Evolutionary conservation across 2,113 vertebrate species (phyloP), one percentile per base, ranked within the genome.

Genomic region (Sylvia atricapilla): DNA sequence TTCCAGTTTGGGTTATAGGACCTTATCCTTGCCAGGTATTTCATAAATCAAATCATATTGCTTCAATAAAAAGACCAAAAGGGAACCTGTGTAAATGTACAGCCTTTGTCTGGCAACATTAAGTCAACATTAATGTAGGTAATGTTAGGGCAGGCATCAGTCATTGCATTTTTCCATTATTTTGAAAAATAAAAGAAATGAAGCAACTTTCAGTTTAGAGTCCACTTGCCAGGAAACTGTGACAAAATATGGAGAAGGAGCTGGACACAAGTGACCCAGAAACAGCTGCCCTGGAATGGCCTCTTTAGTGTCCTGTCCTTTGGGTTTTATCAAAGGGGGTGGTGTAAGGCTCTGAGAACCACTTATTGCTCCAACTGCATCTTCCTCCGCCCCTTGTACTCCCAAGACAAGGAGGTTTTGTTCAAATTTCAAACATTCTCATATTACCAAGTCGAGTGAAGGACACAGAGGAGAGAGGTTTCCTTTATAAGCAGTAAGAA

Each of bases 371-470:
- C 47, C 60, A 46, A 33, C 30, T 89, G 76, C 60, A 43, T 96
- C 91, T 90, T 94, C 93, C 91, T 89, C 91, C 33, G 0, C 92
- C 93, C 86, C 83, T 90, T 84, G 59, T 86, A 37, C 55, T 90
- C 50, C 52, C 39, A 50, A n/a, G 64, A 92, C 95, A 96, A 95
- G 60, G 89, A 95, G 86, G 80, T 93, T 94, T 90, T 96, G 94
- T 97, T 92, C 28, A 3, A 44, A 89, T 95, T 90, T 93, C 86
- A 53, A 80, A 77, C 33, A 59, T 35, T 90, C 89, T 93, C 83
- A 49, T 92, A 62, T 94, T 91, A 77, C 72, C 44, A 67, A 95
- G 75, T 90, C 90, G 86, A 92, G 63, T 73, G 84, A 96, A 95
- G 88, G 92, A 86, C 95, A 77, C 66, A 73, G 33, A 69, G 35